These are phyloP conservation scores for Melospiza georgiana DNA, from an alignment of 2,113 vertebrate genomes.

Conservation along the genomic window DNA sequence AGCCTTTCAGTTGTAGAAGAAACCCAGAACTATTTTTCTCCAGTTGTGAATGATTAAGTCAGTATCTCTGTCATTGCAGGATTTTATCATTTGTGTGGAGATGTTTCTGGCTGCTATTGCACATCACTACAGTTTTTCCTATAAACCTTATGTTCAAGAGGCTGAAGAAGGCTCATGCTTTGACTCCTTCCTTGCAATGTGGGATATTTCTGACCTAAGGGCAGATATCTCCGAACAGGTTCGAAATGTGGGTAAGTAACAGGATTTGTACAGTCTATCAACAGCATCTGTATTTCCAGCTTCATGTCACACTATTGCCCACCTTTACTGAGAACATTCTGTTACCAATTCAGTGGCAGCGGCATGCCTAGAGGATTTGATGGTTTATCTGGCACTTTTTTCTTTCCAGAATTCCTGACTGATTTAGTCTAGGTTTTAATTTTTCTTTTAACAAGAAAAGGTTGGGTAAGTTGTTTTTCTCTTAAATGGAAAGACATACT, in stretches of 20 bases:
- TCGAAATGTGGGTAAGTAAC: conserved; percentile 91
- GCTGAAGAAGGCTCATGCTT: conserved; percentile 96
- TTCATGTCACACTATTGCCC: background rate
- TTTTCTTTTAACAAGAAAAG: background rate
- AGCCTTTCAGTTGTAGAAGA: background rate
- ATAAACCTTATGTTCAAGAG: conserved; percentile 96
- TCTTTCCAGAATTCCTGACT: background rate
- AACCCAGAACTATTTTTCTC: background rate
- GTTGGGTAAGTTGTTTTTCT: background rate
- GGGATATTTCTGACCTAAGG: conserved; percentile 95
- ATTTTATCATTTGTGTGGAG: conserved; percentile 97
- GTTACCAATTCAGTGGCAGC: background rate
- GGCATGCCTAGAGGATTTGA: background rate
- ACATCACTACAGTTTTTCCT: conserved; percentile 96
- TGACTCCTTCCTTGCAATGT: conserved; percentile 98
- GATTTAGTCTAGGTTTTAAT: background rate
- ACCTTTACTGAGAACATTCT: background rate
- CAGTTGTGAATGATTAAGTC: background rate
- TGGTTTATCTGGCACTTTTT: background rate
- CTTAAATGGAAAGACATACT: background rate
- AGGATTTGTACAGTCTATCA: background rate
- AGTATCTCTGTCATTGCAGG: conserved; percentile 72
- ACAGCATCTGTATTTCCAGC: background rate
- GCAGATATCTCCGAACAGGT: conserved; percentile 97
- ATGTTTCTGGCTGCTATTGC: conserved; percentile 98